Evolutionary conservation across 2,113 vertebrate genomes (phyloP).

Genomic region (Bujurquina vittata): DNA sequence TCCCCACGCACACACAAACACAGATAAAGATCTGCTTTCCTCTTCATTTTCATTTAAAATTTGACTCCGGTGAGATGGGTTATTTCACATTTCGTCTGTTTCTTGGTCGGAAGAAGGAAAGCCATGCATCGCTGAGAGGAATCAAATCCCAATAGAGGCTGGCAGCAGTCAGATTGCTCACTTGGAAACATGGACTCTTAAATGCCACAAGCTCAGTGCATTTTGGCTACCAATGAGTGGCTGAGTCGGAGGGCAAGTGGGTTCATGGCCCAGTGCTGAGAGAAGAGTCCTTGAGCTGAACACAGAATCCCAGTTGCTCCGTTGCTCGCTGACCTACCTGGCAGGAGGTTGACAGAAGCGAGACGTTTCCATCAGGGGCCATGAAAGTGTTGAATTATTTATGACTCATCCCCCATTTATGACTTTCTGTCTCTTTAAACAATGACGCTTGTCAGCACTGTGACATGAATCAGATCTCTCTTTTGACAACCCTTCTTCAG

Average conservation of each 20-base stretch:
- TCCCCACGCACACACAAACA: too few relatives aligned
- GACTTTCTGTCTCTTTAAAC: not conserved
- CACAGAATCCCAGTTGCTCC: not conserved
- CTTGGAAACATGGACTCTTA: not conserved
- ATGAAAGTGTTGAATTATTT: conserved; percentile 23
- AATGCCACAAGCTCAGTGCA: not conserved
- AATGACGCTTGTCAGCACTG: not conserved
- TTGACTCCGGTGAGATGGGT: not conserved
- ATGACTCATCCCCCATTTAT: not conserved
- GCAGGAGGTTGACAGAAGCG: not conserved
- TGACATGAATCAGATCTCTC: not conserved
- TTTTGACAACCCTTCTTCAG: not conserved
- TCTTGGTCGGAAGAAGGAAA: not conserved
- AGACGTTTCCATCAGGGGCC: not conserved
- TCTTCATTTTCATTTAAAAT: not conserved
- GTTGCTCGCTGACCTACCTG: not conserved
- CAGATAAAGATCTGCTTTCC: not conserved
- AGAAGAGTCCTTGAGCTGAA: not conserved
- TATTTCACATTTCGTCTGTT: not conserved
- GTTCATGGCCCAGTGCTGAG: not conserved
- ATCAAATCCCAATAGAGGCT: not conserved
- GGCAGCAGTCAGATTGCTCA: not conserved
- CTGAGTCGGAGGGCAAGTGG: accelerated
- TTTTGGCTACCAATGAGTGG: not conserved
- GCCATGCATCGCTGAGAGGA: not conserved